Base-by-base conservation (phyloP, 2,888 invertebrate genomes). In the Harpalus rubripes region DNA sequence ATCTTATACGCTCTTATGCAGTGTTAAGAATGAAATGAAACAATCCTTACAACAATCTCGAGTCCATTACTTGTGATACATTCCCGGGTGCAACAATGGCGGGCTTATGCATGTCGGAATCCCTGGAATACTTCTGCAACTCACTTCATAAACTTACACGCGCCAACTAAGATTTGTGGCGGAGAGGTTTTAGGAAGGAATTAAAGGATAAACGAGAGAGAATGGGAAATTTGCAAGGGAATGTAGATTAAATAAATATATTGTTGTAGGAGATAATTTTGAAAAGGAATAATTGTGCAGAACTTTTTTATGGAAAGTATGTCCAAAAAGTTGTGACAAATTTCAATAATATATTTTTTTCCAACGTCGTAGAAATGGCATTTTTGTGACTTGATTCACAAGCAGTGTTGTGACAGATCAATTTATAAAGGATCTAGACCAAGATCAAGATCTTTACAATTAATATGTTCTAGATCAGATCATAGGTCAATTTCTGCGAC, bases 101-200 rank as follows among this genome's bases (percentile, higher is more conserved):
- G 63, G 39, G 68, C 15, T 68, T 68, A 68, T 63, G 6, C 12
- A 26, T 32, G 3, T 32, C 16, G 5, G 16, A 7, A 59, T 12
- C 18, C 44, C 10, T 10, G 44, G 44, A 8, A 52, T 52, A 52
- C 44, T 52, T 52, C 10, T 10, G 44, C 44, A 52, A 52, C 10
- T 52, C 44, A 52, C 44, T 52, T 52, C 44, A 52, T 52, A 52
- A 52, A 52, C 44, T 52, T 52, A 52, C 44, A 12, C 10, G 6
- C 68, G 26, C 68, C 44, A 52, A 68, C 32, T 15, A 68, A 68
- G 68, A 68, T 68, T 68, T 68, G 59, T 59, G 59, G 44, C 44
- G 44, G 2, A 59, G 15, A 15, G 59, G 15, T 59, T 15, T 22
- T 59, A 52, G 12, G 10, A 8, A 12, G 44, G 44, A 52, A 52